Base-by-base conservation (phyloP, 1,140 invertebrate species). In the Cyrtorhinus lividipennis region DNA sequence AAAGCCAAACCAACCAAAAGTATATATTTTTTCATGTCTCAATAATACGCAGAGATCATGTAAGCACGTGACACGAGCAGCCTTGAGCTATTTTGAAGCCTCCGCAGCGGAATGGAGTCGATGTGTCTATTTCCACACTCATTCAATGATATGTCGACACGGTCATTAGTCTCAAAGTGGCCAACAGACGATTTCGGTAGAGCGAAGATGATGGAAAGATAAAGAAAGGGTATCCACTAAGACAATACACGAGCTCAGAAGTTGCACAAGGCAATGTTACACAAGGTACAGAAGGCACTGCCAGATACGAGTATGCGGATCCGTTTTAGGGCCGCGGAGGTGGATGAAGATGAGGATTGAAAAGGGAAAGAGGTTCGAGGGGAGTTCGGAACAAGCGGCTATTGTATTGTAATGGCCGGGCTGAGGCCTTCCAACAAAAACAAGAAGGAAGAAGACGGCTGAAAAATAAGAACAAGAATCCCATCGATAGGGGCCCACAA, bases 381-480 rank as follows among this genome's bases (percentile, higher is more conserved):
- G 5, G 30, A 38, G 30, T 38, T 15, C 18, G 48, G 48, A 53
- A 53, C 20, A 53, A 53, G 48, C 48, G 48, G 48, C 48, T 53
- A 53, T 53, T 53, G 48, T 53, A 53, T 53, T 53, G 48, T 53
- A 53, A 53, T 53, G 48, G 48, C 48, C 3, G 48, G 48, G 48
- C 10, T 13, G 48, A 8, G 48, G 48, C 48, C 20, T 20, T 22
- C 12, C 12, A 53, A 53, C 48, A 53, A 53, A 20, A 38, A 38
- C 30, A 38, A 38, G 30, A 38, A 38, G 30, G 30, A 38, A 15
- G 30, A 38, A 53, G 48, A 53, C 48, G 48, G 30, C 18, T 53
- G 48, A 53, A 53, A 53, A 53, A 53, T 53, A 53, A 53, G 20
- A 53, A 53, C n/a, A 53, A 3, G 48, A 53, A 53, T 8, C 15